These are phyloP conservation scores for Ennomos fuscantarius DNA, from an alignment of 2,888 invertebrate species.

Conservation along the genomic window DNA sequence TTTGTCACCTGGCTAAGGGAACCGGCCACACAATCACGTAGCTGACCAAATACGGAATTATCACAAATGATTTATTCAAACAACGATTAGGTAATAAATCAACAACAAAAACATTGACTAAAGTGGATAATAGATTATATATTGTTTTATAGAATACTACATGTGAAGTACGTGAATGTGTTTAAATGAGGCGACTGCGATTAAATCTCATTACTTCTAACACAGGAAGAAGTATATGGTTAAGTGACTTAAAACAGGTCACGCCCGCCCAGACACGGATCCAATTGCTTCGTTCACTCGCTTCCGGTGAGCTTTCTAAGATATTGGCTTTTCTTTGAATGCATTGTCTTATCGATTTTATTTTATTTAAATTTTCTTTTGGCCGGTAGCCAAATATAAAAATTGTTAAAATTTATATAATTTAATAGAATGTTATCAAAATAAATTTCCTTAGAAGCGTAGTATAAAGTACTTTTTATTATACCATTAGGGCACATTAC, in stretches of 20 bases:
- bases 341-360: background rate
- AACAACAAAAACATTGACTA: conserved; percentile 11
- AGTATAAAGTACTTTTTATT: conserved; percentile 6
- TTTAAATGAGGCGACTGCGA: conserved; percentile 12
- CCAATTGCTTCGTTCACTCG: conserved; percentile 24
- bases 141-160: background rate
- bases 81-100: conserved; percentile 17
- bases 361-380: background rate
- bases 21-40: conserved; percentile 16
- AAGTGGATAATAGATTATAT: conserved; percentile 10
- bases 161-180: conserved; percentile 1
- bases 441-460: too few species aligned
- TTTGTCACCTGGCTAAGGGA: conserved; percentile 12
- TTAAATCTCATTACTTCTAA: conserved; percentile 5
- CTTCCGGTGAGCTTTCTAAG: conserved; percentile 18
- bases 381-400: too few species aligned
- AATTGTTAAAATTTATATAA: background rate
- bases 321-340: conserved; percentile 22
- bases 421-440: too few species aligned
- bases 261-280: conserved; percentile 8
- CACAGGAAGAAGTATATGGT: conserved; percentile 18
- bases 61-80: conserved; percentile 16
- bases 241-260: conserved; percentile 27
- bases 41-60: conserved; percentile 12
- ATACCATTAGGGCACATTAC: conserved; percentile 4